These are phyloP conservation scores for Lampris megalopsis DNA, from an alignment of 2,113 vertebrate species.

Conservation along the genomic window DNA sequence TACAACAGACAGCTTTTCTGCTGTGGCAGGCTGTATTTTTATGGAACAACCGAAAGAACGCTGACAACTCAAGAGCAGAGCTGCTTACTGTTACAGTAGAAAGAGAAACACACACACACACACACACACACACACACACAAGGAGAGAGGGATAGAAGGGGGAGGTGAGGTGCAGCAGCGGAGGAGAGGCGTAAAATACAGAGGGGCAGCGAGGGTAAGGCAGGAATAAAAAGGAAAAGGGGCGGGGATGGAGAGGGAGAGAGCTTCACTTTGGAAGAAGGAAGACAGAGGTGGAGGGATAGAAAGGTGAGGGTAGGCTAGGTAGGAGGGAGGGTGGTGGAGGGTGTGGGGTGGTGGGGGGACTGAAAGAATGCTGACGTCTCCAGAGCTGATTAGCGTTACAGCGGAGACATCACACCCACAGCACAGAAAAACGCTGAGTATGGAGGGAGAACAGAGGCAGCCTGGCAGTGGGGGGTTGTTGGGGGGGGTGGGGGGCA, in stretches of 20 bases:
- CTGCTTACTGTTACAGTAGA: conserved; percentile 73
- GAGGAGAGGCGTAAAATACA: conserved; percentile 43
- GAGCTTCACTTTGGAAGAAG: not conserved
- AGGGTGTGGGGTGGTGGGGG: conserved; percentile 39
- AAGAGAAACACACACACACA: conserved; percentile 35
- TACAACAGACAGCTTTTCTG: conserved; percentile 75
- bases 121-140: conserved; percentile 46
- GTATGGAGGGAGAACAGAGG: conserved; percentile 57
- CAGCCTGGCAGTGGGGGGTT: not conserved
- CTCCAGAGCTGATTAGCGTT: conserved; percentile 81
- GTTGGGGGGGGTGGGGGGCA: conserved; percentile 41
- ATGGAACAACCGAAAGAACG: conserved; percentile 73
- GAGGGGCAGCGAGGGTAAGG: not conserved
- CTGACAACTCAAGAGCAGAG: conserved; percentile 77
- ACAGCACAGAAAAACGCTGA: conserved; percentile 81
- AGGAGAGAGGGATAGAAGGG: conserved; percentile 36
- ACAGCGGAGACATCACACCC: conserved; percentile 81
- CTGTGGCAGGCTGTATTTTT: conserved; percentile 78
- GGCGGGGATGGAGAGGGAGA: conserved; percentile 18
- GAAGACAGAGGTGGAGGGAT: conserved; percentile 25
- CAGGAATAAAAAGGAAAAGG: conserved; percentile 17
- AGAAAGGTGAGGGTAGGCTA: conserved; percentile 43
- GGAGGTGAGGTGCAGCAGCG: conserved; percentile 33
- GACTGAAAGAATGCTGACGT: conserved; percentile 77
- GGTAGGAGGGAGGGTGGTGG: conserved; percentile 16